Evolutionary conservation across 2,888 invertebrate genomes (phyloP).

Genomic region (Drosophila subquinaria): DNA sequence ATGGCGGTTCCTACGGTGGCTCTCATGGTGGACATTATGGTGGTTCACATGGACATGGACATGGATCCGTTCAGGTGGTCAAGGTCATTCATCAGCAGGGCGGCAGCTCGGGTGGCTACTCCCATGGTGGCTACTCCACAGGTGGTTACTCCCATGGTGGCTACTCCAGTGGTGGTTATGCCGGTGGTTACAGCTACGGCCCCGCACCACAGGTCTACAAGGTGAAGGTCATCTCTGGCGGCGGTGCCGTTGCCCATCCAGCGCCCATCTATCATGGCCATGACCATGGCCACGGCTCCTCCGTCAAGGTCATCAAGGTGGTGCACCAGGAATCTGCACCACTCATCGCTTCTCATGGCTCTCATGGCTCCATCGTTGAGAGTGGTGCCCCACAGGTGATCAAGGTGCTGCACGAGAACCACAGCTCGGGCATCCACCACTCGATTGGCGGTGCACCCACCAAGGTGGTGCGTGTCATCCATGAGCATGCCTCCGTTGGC

Average conservation of each 20-base stretch:
- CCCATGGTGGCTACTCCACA: too few relatives aligned
- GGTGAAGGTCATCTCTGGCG: conserved; percentile 72
- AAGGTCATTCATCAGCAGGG: conserved; percentile 65
- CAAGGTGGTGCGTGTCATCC: conserved; percentile 79
- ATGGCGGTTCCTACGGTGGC: conserved; percentile 32
- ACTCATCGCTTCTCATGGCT: background rate
- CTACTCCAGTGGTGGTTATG: conserved; percentile 44
- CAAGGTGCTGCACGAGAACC: conserved; percentile 70
- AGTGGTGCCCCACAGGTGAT: conserved; percentile 52
- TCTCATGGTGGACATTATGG: conserved; percentile 45
- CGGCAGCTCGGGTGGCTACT: conserved; percentile 37
- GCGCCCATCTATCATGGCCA: conserved; percentile 45
- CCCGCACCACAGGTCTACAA: conserved; percentile 67
- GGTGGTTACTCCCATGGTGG: conserved; percentile 43
- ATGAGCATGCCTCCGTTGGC: conserved; percentile 66
- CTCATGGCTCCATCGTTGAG: conserved; percentile 40
- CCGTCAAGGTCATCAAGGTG: conserved; percentile 73
- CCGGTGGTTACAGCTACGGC: conserved; percentile 65
- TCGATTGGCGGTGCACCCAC: conserved; percentile 36
- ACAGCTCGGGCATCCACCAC: conserved; percentile 21
- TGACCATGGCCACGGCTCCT: conserved; percentile 17
- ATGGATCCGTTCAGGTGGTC: conserved; percentile 64
- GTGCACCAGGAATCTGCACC: conserved; percentile 61
- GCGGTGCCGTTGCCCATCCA: conserved; percentile 18
- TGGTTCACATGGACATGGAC: conserved; percentile 43